Base-by-base conservation (phyloP, 2,888 invertebrate genomes). In the Machimus rusticus region DNA sequence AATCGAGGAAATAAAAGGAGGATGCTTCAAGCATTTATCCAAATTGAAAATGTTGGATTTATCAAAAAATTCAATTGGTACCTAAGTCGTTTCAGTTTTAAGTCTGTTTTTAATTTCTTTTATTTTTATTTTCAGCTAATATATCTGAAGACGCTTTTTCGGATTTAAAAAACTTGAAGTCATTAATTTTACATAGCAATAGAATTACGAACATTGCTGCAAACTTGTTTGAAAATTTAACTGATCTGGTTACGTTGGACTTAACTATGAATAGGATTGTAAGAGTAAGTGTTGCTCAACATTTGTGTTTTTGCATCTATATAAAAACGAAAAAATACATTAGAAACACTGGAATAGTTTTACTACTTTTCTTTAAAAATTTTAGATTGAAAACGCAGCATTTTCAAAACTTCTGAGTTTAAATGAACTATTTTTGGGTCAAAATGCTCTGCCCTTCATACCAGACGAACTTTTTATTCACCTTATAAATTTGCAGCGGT, bases 61-160 rank as follows among this genome's bases (percentile, higher is more conserved):
- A 74, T 94, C 95, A 2, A 94, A 94, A 90, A 96, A 96, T 91
- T 92, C 93, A 89, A 93, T 95, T 88, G 91, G 87, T 88, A n/a
- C n/a, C n/a, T n/a, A 85, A 77, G 77, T 86, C 46, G 14, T 55
- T 79, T n/a, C 1, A 28, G 16, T 90, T 74, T 89, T 88, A 14
- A 87, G 88, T 34, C 34, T 5, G 31, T 55, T 28, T 55, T 23
- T 31, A 78, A 8, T 28, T 46, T 46, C n/a, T 51, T 46, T 66
- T 79, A 6, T 34, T 34, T 77, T 78, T 87, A 39, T 46, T 87
- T 87, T 3, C 74, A 92, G 92, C 90, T 34, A 90, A 88, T 23
- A 91, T 92, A 74, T 90, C 91, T 5, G 91, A 91, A 76, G 91
- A 92, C 28, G 91, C 91, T 88, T 93, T 93, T 87, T 89, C 88